Base-by-base conservation (phyloP, 2,888 invertebrate genomes). In the Limenitis camilla region DNA sequence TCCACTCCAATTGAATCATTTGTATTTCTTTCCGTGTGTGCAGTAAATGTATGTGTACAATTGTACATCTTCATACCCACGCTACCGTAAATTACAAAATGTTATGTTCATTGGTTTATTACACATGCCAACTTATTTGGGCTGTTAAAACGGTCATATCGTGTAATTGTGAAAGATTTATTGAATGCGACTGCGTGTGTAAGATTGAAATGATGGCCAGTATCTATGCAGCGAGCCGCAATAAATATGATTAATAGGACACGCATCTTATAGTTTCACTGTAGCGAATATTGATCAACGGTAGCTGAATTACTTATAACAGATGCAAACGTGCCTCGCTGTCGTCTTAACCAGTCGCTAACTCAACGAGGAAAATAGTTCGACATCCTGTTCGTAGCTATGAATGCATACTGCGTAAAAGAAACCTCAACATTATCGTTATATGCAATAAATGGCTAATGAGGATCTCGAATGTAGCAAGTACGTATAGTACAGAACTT, bases 361-460 rank as follows among this genome's bases (percentile, higher is more conserved):
- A 61, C 65, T 61, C 66, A 61, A 78, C 65, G 68, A 81, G 81
- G 81, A 84, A 81, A 83, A 82, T 74, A 69, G 66, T 69, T 63
- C 67, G 53, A 74, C 71, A 78, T 80, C 78, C 80, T 80, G 79
- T 78, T 81, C 68, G 67, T 61, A 68, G 72, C 70, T 70, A 70
- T 62, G 64, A 63, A 66, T 69, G 67, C 66, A 57, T 65, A 64
- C 54, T 67, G 61, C 61, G 62, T 53, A 46, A 43, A 49, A 52
- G 52, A 59, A 40, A 50, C 28, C 39, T 44, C 11, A 48, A 31
- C 9, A 31, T 40, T 48, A 40, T 52, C 9, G 31, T 44, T 50
- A 31, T 39, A 6, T 19, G 10, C 5, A 19, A 19, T 33, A 45
- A 11, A 11, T 35, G 6, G 6, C 6, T 43, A 28, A 8, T 6